Conservation (phyloP, 1,140 invertebrate species). For the Drosophila navojoa region DNA sequence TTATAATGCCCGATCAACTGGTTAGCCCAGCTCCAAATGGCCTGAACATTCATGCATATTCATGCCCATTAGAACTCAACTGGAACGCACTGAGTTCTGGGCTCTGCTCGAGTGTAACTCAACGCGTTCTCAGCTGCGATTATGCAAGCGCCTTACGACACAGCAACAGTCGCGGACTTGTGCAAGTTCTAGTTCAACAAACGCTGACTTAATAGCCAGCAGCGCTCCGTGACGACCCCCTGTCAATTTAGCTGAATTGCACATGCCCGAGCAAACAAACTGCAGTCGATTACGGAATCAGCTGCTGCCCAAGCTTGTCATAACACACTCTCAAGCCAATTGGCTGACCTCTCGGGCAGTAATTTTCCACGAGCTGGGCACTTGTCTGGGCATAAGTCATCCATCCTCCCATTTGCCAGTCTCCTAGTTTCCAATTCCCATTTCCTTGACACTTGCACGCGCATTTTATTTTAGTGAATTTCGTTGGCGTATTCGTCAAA, state of each 20-base stretch:
- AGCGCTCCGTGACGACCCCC: neutral
- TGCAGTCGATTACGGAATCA: constrained; percentile 48
- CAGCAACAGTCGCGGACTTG: constrained; percentile 4
- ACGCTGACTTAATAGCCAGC: constrained; percentile 30
- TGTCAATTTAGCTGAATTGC: constrained; percentile 6
- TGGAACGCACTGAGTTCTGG: no score
- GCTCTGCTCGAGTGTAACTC: neutral
- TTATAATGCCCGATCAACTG: constrained; percentile 30
- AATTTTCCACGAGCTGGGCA: constrained; percentile 55
- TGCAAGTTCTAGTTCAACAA: constrained; percentile 51
- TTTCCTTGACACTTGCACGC: constrained; percentile 23
- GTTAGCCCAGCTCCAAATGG: constrained; percentile 18
- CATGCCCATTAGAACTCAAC: neutral
- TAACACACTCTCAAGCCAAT: constrained; percentile 20
- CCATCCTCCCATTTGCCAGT: no score
- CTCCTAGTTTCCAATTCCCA: neutral
- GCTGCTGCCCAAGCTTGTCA: constrained; percentile 43
- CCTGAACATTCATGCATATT: constrained; percentile 8
- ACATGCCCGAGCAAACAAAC: constrained; percentile 10
- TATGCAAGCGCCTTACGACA: constrained; percentile 26
- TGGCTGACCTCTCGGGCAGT: constrained; percentile 31
- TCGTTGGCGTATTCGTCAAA: constrained; percentile 27
- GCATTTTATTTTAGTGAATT: constrained; percentile 44
- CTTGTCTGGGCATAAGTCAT: neutral
- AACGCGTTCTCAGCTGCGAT: neutral